A percentile compares a stretch with the other conserved stretches of the same genome.
Evolutionary conservation across 1,140 invertebrate genomes (phyloP).

Genomic region (Panulirus ornatus): DNA sequence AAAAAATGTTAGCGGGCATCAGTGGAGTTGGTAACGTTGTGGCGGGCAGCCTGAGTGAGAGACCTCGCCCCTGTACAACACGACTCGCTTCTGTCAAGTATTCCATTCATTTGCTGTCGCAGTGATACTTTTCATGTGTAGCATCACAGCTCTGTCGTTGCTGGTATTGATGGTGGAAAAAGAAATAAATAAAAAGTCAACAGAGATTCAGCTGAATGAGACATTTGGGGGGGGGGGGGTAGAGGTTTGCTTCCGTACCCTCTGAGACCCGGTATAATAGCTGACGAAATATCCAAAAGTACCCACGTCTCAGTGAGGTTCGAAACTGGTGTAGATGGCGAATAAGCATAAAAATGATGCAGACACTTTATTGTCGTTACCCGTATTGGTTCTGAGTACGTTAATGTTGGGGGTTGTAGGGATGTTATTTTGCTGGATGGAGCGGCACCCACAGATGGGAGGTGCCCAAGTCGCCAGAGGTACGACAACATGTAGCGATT

Average conservation of each 20-base stretch:
- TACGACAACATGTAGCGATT: no score
- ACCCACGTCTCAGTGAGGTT: not conserved
- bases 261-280: not conserved
- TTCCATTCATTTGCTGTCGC: not conserved
- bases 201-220: not conserved
- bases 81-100: not conserved
- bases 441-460: no score
- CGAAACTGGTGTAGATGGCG: not conserved
- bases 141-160: not conserved
- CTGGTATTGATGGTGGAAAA: not conserved
- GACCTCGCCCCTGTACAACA: not conserved
- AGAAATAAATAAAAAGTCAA: not conserved
- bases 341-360: not conserved
- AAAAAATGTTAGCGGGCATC: not conserved
- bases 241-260: not conserved
- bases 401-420: not conserved
- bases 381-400: not conserved
- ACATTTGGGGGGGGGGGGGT: not conserved
- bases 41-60: not conserved
- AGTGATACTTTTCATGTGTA: not conserved
- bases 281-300: not conserved
- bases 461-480: no score
- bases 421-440: no score
- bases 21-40: not conserved
- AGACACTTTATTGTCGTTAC: not conserved